These are phyloP conservation scores for Micromesistius poutassou DNA, from an alignment of 2,797 vertebrate species.

Conservation along the genomic window DNA sequence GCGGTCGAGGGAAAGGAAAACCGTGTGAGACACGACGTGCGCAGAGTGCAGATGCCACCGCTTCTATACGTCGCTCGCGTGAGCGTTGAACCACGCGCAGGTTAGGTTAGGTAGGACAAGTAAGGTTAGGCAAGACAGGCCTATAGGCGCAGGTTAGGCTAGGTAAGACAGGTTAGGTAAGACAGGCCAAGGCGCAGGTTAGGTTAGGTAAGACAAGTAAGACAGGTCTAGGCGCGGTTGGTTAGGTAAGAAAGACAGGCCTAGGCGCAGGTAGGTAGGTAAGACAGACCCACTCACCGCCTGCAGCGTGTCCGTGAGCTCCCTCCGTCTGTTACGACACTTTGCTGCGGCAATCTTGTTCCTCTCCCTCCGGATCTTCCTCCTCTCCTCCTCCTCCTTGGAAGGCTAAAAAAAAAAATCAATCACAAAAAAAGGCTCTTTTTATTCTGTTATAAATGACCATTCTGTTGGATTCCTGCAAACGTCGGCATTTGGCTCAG, in stretches of 20 bases:
- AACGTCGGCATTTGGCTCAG: slow-evolving; percentile 37
- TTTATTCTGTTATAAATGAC: slow-evolving; percentile 16
- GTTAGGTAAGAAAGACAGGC: no score
- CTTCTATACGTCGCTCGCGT: no score
- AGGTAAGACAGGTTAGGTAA: no score
- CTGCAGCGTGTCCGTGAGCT: slow-evolving; percentile 89
- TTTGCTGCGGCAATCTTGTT: slow-evolving; percentile 96
- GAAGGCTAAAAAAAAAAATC: slow-evolving; percentile 74
- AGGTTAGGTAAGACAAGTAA: no score
- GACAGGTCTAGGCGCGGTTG: no score
- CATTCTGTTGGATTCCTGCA: slow-evolving; percentile 31
- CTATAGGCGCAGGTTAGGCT: no score
- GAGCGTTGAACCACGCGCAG: no score
- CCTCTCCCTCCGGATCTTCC: slow-evolving; percentile 86
- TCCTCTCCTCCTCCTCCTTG: slow-evolving; percentile 90
- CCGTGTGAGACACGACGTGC: no score
- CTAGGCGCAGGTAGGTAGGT: neutral
- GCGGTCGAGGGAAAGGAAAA: neutral
- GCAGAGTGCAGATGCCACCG: no score
- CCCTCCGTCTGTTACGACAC: slow-evolving; percentile 88
- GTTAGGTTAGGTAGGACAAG: no score
- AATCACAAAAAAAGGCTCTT: slow-evolving; percentile 30
- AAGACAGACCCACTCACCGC: slow-evolving; percentile 73
- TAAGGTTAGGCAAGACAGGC: no score
- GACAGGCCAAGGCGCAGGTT: no score